Base-by-base conservation (phyloP, 2,888 invertebrate species). In the Labia minor region DNA sequence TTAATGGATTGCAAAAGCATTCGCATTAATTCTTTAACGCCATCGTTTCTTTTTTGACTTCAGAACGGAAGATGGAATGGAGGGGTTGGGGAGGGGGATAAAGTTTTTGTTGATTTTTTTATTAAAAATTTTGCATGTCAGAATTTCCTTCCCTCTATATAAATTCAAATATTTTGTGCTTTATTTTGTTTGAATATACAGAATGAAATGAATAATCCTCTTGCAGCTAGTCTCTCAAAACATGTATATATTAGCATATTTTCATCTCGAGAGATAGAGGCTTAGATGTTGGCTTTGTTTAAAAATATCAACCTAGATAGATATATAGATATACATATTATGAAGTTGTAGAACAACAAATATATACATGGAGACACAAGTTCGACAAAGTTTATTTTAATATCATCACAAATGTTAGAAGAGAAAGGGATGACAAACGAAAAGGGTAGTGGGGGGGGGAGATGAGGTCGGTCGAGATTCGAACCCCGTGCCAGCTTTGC, bases 191-290 rank as follows among this genome's bases (percentile, higher is more conserved):
- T 49, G 49, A 49, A 49, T 49, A 49, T 11, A 49, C 26, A 49
- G n/a, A 49, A 49, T 14, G 49, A 49, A 49, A 49, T 49, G 49
- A 49, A 49, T 49, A 49, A 49, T 49, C 49, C 49, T 49, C 49
- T 49, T 14, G 3, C 14, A 16, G 14, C 14, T 3, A 49, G 49
- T 49, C 49, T 49, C n/a, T 49, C 49, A 49, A 49, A 49, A 49
- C 49, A 49, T 49, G 49, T 49, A 49, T 49, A 49, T 49, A 49
- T 49, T 49, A 49, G 49, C 49, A 49, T 49, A 49, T 49, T 49
- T 49, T 49, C 49, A 49, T 49, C 14, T 49, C 33, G 33, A 33
- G 33, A 49, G 49, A 49, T 11, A 49, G 4, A 49, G 49, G 16
- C n/a, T n/a, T 3, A 49, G 49, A 49, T 14, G 26, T 26, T 26